phyloP scores from a whole-genome alignment of 2,113 vertebrate genomes.

The Platysternon megacephalum region DNA sequence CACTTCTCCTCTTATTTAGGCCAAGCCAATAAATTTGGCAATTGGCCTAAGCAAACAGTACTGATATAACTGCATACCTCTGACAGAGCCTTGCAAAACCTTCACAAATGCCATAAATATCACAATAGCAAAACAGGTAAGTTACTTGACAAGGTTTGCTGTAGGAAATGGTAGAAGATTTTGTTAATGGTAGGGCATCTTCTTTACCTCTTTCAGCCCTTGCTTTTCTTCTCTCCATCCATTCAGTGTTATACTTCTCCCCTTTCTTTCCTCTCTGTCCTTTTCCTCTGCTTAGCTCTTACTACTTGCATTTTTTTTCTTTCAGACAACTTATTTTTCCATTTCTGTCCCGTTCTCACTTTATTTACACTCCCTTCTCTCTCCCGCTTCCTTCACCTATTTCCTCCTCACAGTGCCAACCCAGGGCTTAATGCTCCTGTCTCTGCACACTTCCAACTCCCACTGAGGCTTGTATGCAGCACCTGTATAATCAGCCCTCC shows the following conservation, averaged over 20 bases:
- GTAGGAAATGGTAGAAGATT: background rate
- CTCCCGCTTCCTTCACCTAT: background rate
- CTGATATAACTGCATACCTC: background rate
- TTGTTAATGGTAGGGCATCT: background rate
- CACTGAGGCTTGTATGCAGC: background rate
- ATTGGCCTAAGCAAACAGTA: background rate
- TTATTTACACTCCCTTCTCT: background rate
- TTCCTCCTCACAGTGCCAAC: background rate
- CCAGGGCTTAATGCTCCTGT: background rate
- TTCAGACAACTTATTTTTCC: background rate
- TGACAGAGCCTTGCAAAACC: slow-evolving; percentile 10
- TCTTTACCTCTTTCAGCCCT: background rate
- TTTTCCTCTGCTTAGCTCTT: background rate
- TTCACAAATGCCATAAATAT: background rate
- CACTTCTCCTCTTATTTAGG: background rate
- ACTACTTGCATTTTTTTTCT: background rate
- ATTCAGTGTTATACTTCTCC: background rate
- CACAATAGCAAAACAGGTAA: background rate
- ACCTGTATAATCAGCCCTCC: background rate
- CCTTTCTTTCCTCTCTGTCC: background rate
- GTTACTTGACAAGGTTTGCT: background rate
- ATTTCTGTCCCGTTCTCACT: background rate
- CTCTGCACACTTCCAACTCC: background rate
- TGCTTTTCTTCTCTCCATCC: background rate
- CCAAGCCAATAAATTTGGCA: background rate